Conservation (phyloP, 1,140 invertebrate genomes). For the Lasaia peninsularis region DNA sequence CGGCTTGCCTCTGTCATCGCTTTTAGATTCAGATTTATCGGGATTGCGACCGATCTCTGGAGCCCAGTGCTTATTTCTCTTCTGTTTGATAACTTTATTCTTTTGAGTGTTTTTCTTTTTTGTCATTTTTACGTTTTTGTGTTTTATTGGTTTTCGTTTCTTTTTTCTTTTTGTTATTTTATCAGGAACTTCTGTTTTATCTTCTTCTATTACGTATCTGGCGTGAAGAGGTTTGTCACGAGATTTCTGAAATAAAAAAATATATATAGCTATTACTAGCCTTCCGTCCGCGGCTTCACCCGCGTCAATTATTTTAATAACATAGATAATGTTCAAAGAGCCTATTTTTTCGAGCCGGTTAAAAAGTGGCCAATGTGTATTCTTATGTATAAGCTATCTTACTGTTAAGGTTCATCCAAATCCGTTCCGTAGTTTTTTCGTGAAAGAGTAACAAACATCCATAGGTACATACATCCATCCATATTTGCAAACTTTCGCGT, state of each 20-base stretch:
- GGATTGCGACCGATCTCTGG: constrained; percentile 23
- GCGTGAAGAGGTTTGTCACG: not conserved
- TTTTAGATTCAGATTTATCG: constrained; percentile 26
- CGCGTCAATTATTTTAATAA: too few species aligned
- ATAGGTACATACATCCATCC: too few species aligned
- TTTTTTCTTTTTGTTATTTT: constrained; percentile 23
- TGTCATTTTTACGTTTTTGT: constrained; percentile 17
- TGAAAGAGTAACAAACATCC: too few species aligned
- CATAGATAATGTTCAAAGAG: too few species aligned
- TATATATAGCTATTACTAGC: too few species aligned
- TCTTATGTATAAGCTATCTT: too few species aligned
- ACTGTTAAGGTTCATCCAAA: too few species aligned
- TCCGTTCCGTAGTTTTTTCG: too few species aligned
- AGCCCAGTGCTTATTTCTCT: constrained; percentile 1
- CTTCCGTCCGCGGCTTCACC: too few species aligned
- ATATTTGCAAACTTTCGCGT: too few species aligned
- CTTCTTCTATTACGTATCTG: constrained; percentile 8
- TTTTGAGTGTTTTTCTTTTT: constrained; percentile 18
- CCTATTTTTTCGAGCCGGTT: too few species aligned
- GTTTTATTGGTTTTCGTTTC: constrained; percentile 18
- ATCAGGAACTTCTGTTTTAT: constrained; percentile 20
- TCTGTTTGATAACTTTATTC: constrained; percentile 2
- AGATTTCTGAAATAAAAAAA: not conserved
- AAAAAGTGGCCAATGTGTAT: too few species aligned
- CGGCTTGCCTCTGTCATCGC: constrained; percentile 19